Conservation (phyloP, 2,113 vertebrate genomes). For the Bubo scandiacus region DNA sequence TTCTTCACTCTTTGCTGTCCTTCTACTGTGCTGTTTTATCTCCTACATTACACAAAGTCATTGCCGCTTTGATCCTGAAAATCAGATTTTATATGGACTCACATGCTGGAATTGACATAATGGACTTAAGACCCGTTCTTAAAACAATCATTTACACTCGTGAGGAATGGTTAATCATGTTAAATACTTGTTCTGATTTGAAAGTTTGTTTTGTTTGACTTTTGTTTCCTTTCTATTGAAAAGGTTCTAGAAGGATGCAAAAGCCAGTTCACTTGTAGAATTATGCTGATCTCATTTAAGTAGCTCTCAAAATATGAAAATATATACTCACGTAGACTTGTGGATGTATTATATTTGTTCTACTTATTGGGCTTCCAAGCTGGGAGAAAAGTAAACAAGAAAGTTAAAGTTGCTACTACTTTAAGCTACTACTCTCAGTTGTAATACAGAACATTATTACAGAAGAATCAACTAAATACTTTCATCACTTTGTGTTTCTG, state of each 20-base stretch:
- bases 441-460: background rate
- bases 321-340: constrained; percentile 93
- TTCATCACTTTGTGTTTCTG: background rate
- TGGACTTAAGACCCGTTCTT: background rate
- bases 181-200: background rate
- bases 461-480: background rate
- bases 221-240: background rate
- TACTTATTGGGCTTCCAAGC: constrained; percentile 95
- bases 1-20: background rate
- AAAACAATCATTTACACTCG: background rate
- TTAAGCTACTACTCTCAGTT: background rate
- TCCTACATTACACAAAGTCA: background rate
- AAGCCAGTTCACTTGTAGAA: background rate
- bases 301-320: background rate
- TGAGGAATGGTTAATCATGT: background rate
- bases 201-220: background rate
- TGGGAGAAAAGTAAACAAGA: constrained; percentile 51
- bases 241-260: background rate
- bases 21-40: background rate
- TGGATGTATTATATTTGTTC: constrained; percentile 97
- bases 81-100: background rate
- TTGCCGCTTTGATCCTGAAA: background rate
- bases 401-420: background rate
- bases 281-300: background rate
- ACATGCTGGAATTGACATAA: background rate